phyloP scores from a whole-genome alignment of 2,888 invertebrate species.

The Junonia oenone region DNA sequence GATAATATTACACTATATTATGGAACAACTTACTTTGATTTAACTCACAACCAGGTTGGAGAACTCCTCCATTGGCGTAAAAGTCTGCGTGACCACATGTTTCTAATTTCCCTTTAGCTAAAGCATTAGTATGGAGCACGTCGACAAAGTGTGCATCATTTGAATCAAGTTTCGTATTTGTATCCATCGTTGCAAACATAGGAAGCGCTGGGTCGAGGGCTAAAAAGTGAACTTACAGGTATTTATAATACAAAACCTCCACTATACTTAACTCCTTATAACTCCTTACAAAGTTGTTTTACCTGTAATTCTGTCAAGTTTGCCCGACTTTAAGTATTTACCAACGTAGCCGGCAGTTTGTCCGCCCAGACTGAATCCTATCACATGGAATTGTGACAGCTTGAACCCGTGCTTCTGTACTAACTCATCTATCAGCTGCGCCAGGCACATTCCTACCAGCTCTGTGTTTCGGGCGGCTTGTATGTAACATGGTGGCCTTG shows the following conservation, averaged over 20 bases:
- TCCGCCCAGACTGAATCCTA: constrained; percentile 83
- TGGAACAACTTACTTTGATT: constrained; percentile 12
- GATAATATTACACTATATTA: neutral
- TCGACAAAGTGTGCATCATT: constrained; percentile 82
- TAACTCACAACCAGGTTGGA: constrained; percentile 72
- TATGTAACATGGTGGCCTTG: constrained; percentile 79
- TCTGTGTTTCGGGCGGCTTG: constrained; percentile 79
- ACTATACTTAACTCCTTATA: no score
- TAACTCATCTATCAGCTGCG: constrained; percentile 77
- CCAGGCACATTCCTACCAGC: constrained; percentile 80
- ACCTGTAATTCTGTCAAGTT: constrained; percentile 78
- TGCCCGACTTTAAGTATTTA: constrained; percentile 62
- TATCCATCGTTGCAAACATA: constrained; percentile 72
- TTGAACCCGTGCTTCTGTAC: constrained; percentile 56
- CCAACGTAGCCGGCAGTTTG: constrained; percentile 78
- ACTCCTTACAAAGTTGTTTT: no score
- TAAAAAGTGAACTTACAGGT: constrained; percentile 34
- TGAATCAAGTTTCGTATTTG: constrained; percentile 68
- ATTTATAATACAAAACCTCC: no score
- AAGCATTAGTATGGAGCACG: constrained; percentile 81
- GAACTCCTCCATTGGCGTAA: constrained; percentile 78
- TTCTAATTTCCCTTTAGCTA: constrained; percentile 77
- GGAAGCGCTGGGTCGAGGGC: constrained; percentile 85
- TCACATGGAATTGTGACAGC: constrained; percentile 74
- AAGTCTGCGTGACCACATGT: constrained; percentile 77